These are phyloP conservation scores for Salticus scenicus DNA, from an alignment of 2,888 invertebrate genomes.

Conservation along the genomic window DNA sequence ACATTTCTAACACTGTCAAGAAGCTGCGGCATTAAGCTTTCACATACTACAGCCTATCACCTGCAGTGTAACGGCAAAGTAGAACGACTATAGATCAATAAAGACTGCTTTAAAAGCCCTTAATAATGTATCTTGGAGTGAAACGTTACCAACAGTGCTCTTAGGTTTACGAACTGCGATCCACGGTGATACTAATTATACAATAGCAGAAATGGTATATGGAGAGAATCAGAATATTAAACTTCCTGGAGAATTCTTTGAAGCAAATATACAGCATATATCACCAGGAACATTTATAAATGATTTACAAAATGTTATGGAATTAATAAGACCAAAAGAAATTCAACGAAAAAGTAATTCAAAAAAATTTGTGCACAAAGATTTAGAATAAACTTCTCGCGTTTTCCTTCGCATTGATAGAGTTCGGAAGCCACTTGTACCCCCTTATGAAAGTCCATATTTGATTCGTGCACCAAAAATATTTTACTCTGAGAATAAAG, in stretches of 20 bases:
- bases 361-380: conserved; percentile 19
- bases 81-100: conserved; percentile 9
- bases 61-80: not conserved
- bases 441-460: not conserved
- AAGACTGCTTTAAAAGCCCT: not conserved
- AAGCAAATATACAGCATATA: conserved; percentile 10
- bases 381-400: not conserved
- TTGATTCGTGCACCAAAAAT: not conserved
- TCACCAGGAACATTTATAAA: not conserved
- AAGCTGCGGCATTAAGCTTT: too few species aligned
- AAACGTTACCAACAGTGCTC: not conserved
- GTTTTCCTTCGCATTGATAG: too few species aligned
- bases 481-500: too few species aligned
- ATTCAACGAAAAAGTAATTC: not conserved
- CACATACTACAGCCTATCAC: not conserved
- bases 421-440: too few species aligned
- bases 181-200: not conserved
- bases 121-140: too few species aligned
- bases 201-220: conserved; percentile 19
- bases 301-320: not conserved
- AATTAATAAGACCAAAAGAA: conserved; percentile 1
- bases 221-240: conserved; percentile 26
- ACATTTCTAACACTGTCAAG: too few species aligned
- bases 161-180: not conserved
- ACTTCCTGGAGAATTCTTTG: conserved; percentile 27